phyloP scores from a whole-genome alignment of 2,888 invertebrate species.

The Drosophila kokeensis region DNA sequence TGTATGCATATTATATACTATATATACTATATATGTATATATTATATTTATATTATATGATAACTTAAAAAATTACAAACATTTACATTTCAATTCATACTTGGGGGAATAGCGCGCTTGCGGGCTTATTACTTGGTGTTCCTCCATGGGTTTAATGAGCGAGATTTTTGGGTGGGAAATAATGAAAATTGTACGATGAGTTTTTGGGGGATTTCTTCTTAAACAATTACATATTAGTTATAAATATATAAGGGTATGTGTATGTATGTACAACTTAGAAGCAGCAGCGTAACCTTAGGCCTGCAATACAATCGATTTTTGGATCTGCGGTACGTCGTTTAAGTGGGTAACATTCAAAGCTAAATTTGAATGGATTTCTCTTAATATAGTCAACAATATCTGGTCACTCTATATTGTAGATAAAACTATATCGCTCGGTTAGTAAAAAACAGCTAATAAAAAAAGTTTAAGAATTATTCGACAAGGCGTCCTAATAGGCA shows the following conservation, averaged over 20 bases:
- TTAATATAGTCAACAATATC: slow-evolving; percentile 28
- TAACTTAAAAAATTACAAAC: slow-evolving; percentile 45
- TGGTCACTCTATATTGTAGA: slow-evolving; percentile 1
- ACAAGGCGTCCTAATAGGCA: slow-evolving; percentile 40
- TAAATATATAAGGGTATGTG: neutral
- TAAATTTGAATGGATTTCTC: slow-evolving; percentile 14
- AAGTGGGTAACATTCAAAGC: slow-evolving; percentile 12
- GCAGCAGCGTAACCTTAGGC: slow-evolving; percentile 20
- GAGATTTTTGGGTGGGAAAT: neutral
- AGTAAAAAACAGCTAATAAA: slow-evolving; percentile 16
- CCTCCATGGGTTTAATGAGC: neutral
- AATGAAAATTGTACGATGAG: neutral
- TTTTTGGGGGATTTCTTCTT: neutral
- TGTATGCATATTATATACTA: slow-evolving; percentile 9
- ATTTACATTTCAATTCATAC: slow-evolving; percentile 45
- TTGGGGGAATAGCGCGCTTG: slow-evolving; percentile 1
- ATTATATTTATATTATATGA: slow-evolving; percentile 7
- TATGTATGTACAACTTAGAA: slow-evolving; percentile 67
- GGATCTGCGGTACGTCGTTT: neutral
- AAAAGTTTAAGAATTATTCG: slow-evolving; percentile 15
- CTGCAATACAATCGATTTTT: slow-evolving; percentile 1
- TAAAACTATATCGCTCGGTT: slow-evolving; percentile 17
- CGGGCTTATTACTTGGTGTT: slow-evolving; percentile 3
- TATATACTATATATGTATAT: slow-evolving; percentile 10
- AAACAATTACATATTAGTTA: slow-evolving; percentile 10